Percentiles rank a stretch among this genome's conserved stretches.
phyloP scores from a whole-genome alignment of 2,888 invertebrate genomes.

The Xiphydria camelus region DNA sequence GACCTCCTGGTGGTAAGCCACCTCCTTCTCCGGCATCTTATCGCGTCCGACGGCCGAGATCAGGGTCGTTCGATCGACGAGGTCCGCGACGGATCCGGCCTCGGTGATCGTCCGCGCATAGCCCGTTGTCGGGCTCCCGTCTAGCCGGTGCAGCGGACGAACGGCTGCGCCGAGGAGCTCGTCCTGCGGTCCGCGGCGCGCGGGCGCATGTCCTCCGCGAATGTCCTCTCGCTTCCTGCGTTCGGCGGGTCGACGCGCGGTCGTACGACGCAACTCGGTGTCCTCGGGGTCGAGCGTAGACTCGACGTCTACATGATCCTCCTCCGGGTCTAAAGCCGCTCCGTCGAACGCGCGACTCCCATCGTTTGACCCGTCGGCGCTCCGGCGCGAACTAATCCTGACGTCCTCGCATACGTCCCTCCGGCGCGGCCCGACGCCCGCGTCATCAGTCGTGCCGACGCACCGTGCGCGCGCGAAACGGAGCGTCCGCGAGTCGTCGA shows the following conservation, averaged over 20 bases:
- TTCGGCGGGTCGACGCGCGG: no score
- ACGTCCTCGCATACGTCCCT: conserved; percentile 5
- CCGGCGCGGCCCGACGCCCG: background rate
- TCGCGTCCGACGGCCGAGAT: background rate
- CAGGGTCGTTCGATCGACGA: no score
- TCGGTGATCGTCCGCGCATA: background rate
- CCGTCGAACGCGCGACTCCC: conserved; percentile 12
- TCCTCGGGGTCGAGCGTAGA: conserved; percentile 12
- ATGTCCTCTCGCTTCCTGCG: no score
- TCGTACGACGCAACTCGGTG: background rate
- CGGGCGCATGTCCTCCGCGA: conserved; percentile 7
- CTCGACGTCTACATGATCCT: conserved; percentile 28
- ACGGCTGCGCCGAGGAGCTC: no score
- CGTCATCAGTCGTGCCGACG: no score
- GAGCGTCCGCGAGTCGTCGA: no score
- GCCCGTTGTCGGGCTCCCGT: background rate
- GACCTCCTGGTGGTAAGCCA: conserved; percentile 63
- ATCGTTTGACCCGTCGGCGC: conserved; percentile 26
- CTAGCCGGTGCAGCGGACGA: no score
- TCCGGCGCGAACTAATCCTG: conserved; percentile 27
- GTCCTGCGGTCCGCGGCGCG: no score
- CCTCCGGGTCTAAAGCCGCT: conserved; percentile 11
- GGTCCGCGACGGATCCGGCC: no score
- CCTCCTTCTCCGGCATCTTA: conserved; percentile 65
- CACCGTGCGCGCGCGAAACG: no score